Evolutionary conservation across 2,113 vertebrate species (phyloP), one percentile per base, ranked within the genome.

Genomic region (Varanus komodoensis): DNA sequence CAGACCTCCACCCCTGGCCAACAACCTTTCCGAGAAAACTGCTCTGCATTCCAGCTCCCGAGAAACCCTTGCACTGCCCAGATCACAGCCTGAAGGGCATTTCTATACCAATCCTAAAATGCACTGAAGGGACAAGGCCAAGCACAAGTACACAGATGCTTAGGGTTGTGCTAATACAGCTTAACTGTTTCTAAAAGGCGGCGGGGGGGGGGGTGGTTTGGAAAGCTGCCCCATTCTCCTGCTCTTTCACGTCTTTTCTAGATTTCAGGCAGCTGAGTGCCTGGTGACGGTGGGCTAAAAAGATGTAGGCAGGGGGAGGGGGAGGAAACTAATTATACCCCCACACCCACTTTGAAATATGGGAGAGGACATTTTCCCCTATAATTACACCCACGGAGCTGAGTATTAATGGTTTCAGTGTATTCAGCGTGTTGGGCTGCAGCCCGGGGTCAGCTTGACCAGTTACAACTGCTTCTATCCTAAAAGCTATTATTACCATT

Each of bases 301-400:
- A 44, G 61, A 71, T 54, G 29, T 77, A 52, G 88, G 82, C 21
- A 17, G 82, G 77, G 29, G 32, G 64, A 79, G 77, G 69, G 61
- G 64, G n/a, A 89, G 67, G 29, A 89, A 71, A 50, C 44, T 85
- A 89, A 89, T 79, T 89, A 89, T 80, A 89, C 48, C 48, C 74
- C 82, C 64, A 85, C 82, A 85, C 82, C 89, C 89, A 78, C 57
- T 54, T 67, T 89, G 89, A 79, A 85, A 84, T 54, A 34, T 80
- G 89, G 89, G 89, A 79, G 82, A 71, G 89, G 89, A 85, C 5
- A 8, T 8, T 38, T 69, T 25, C 57, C 74, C 48, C 44, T 85
- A 89, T 85, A 89, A 89, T 85, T 89, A 89, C 82, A 85, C 89
- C 82, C 89, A 85, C 74, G 1, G 61, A 79, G 44, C 23, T 19